Conservation (phyloP, 2,888 invertebrate genomes). For the Chrysina gloriosa region DNA sequence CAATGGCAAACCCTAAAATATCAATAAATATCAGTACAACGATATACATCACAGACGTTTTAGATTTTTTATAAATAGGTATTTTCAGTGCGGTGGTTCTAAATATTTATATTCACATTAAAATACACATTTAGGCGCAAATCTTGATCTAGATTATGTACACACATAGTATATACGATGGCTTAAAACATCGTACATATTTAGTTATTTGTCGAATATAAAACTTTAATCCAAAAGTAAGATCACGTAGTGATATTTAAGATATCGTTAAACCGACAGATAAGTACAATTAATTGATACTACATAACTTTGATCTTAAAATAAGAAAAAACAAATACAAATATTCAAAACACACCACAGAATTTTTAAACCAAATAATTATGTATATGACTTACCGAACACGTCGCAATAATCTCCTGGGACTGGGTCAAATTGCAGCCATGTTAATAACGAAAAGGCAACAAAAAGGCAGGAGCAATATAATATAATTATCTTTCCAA, state of each 20-base stretch:
- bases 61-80: neutral
- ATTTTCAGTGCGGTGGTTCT: conserved; percentile 3
- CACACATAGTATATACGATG: neutral
- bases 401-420: conserved; percentile 27
- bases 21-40: neutral
- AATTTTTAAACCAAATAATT: neutral
- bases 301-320: too few relatives aligned
- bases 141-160: neutral
- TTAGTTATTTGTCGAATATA: neutral
- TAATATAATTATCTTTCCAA: conserved; percentile 40
- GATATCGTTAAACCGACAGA: too few relatives aligned
- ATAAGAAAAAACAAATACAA: too few relatives aligned
- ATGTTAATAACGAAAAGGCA: conserved; percentile 24
- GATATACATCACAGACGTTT: neutral
- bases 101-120: conserved; percentile 11
- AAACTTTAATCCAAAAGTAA: too few relatives aligned
- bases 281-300: too few relatives aligned
- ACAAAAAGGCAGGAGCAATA: conserved; percentile 35
- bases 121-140: neutral
- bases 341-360: too few relatives aligned
- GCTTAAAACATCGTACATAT: neutral
- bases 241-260: too few relatives aligned
- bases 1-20: conserved; percentile 26
- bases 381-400: conserved; percentile 22
- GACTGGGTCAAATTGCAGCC: conserved; percentile 26